These are phyloP conservation scores for Heliangelus exortis DNA, from an alignment of 2,797 vertebrate genomes.

Conservation along the genomic window DNA sequence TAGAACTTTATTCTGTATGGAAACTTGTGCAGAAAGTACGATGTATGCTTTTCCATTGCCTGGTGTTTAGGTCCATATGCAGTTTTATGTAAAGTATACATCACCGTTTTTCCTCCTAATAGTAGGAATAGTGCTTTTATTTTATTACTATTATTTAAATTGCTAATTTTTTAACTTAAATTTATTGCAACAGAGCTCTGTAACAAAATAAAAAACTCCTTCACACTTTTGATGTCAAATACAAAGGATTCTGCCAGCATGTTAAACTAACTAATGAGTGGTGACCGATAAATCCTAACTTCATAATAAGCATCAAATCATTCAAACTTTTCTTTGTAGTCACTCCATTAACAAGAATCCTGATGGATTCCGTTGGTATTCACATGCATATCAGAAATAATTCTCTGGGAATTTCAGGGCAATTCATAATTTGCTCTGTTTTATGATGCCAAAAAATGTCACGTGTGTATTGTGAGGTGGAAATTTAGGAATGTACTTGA, in stretches of 20 bases:
- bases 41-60: background rate
- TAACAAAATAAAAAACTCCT: background rate
- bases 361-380: conserved; percentile 40
- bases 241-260: background rate
- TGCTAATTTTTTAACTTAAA: background rate
- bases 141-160: background rate
- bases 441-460: conserved; percentile 45
- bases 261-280: conserved; percentile 10
- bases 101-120: background rate
- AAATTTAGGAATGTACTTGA: background rate
- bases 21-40: background rate
- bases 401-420: conserved; percentile 54
- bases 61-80: background rate
- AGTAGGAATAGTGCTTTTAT: background rate
- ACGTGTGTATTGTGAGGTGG: background rate
- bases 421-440: conserved; percentile 51
- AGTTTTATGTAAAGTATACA: background rate
- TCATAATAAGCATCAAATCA: conserved; percentile 24
- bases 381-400: conserved; percentile 57
- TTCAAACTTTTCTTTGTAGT: conserved; percentile 60
- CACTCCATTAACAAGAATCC: conserved; percentile 46
- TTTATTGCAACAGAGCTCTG: background rate
- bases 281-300: conserved; percentile 54
- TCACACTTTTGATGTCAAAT: conserved; percentile 29
- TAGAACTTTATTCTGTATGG: background rate